Percentiles rank a stretch among this genome's conserved stretches.
phyloP scores from a whole-genome alignment of 2,888 invertebrate species.

The Diadegma fenestrale region DNA sequence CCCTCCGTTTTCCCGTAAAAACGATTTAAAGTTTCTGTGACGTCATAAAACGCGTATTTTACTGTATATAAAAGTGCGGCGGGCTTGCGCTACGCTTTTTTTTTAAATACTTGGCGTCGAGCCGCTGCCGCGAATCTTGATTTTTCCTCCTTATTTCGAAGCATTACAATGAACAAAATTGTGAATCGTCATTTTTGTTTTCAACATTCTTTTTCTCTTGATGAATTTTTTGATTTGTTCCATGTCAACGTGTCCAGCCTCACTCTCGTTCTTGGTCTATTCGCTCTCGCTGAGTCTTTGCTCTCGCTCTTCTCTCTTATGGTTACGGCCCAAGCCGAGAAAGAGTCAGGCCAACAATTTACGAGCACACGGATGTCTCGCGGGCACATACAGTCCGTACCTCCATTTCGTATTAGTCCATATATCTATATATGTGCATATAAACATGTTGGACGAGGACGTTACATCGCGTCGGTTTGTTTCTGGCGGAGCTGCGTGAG shows the following conservation, averaged over 20 bases:
- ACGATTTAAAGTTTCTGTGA: too few species aligned
- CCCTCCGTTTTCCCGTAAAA: too few species aligned
- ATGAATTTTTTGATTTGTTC: slow-evolving; percentile 26
- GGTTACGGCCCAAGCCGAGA: slow-evolving; percentile 43
- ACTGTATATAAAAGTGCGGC: too few species aligned
- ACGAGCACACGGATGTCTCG: slow-evolving; percentile 68
- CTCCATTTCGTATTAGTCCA: slow-evolving; percentile 29
- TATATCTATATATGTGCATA: not conserved
- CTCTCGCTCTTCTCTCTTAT: not conserved
- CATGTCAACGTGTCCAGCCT: slow-evolving; percentile 5
- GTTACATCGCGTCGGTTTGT: slow-evolving; percentile 46
- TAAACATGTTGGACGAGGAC: slow-evolving; percentile 30
- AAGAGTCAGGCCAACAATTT: slow-evolving; percentile 61
- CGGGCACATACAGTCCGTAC: slow-evolving; percentile 57
- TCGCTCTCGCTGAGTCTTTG: slow-evolving; percentile 11
- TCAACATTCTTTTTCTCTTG: not conserved
- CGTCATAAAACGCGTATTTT: too few species aligned
- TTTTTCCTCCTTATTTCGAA: too few species aligned
- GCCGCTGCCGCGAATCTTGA: too few species aligned
- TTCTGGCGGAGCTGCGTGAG: slow-evolving; percentile 56
- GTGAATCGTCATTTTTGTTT: not conserved
- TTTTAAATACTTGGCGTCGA: too few species aligned
- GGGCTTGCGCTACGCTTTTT: too few species aligned
- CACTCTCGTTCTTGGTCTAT: slow-evolving; percentile 19
- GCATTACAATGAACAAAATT: too few species aligned